phyloP scores from a whole-genome alignment of 2,888 invertebrate species.

The Emmelina monodactyla region DNA sequence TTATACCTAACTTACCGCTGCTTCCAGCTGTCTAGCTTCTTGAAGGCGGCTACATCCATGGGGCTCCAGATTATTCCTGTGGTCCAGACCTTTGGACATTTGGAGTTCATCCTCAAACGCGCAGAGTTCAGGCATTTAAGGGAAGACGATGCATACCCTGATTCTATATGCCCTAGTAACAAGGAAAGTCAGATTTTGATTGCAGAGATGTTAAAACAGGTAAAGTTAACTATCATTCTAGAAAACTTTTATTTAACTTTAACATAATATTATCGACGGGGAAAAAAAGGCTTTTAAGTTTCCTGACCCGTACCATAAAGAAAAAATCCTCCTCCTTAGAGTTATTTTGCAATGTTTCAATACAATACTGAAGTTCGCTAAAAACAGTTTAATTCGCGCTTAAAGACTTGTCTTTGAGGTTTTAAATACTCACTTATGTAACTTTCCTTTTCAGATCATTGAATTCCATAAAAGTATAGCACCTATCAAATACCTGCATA shows the following conservation, averaged over 20 bases:
- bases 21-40: slow-evolving; percentile 33
- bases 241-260: too few species aligned
- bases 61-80: slow-evolving; percentile 78
- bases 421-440: too few species aligned
- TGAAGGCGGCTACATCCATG: slow-evolving; percentile 52
- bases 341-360: too few species aligned
- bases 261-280: too few species aligned
- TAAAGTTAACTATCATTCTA: slow-evolving; percentile 25
- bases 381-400: too few species aligned
- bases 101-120: slow-evolving; percentile 81
- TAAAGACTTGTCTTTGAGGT: too few species aligned
- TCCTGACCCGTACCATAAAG: too few species aligned
- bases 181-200: slow-evolving; percentile 64
- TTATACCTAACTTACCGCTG: too few species aligned
- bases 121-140: slow-evolving; percentile 70
- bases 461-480: slow-evolving; percentile 31
- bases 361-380: too few species aligned
- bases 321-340: too few species aligned
- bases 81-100: slow-evolving; percentile 86
- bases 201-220: slow-evolving; percentile 75
- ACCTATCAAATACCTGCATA: slow-evolving; percentile 65
- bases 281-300: too few species aligned
- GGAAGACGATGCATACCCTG: slow-evolving; percentile 68
- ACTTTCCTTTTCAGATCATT: slow-evolving; percentile 38
- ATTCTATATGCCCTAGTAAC: slow-evolving; percentile 76